Evolutionary conservation across 30 jellyfish, hydroid and myxozoan species (phyloP), one percentile per base, ranked within the genome.

Genomic region (Nemopilema nomurai): DNA sequence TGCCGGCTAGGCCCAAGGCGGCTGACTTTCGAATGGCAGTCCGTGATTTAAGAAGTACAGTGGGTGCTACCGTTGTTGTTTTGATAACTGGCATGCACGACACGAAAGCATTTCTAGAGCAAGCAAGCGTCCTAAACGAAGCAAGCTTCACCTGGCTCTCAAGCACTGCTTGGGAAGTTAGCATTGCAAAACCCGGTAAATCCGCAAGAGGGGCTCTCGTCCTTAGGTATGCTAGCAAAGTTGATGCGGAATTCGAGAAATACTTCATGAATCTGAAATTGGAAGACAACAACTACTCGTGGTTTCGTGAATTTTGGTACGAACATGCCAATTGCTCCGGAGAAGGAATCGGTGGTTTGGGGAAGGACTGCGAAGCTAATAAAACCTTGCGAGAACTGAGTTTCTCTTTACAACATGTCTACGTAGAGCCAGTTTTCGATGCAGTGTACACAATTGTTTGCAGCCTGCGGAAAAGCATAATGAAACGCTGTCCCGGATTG

Each of bases 221-320:
- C 8, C 76, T 89, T 16, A 71, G 52, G 62, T 49, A 63, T 72
- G 9, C 74, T 8, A 62, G 49, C 0, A 28, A 62, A 23, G 4
- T 7, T 6, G 88, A 67, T 50, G 76, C 20, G 28, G 80, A 67
- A 20, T 89, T 81, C 76, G 51, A 31, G 49, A 17, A 51, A 1
- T 62, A 89, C 51, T 80, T 89, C 80, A n/a, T 71, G 81, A 74
- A 81, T 26, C 86, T 62, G 7, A 89, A 74, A 9, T 32, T 70
- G 70, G n/a, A 27, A 18, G 25, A 74, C 52, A 19, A 24, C 64
- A 81, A 82, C 62, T 71, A 78, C 67, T 0, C 86, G 18, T 89
- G 97, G 97, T 89, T 89, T 49, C 18, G 74, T 25, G 87, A 80
- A 66, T 89, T 89, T 51, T 89, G 97, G 97, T n/a, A n/a, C n/a